Conservation (phyloP, 2,113 vertebrate genomes). For the Athene noctua region DNA sequence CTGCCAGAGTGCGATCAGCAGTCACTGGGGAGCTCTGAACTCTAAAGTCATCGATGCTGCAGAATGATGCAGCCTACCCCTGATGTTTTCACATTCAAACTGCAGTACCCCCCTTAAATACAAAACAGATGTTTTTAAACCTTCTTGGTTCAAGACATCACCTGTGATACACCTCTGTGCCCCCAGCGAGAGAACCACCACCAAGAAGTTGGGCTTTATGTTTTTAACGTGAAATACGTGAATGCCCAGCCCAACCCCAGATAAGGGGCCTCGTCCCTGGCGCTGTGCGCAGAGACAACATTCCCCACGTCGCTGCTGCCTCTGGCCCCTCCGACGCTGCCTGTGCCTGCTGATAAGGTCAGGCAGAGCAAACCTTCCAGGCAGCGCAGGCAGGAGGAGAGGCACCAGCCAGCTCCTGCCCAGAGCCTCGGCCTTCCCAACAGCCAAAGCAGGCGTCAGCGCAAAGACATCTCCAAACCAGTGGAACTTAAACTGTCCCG, state of each 20-base stretch:
- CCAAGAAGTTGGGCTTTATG: rapidly evolving
- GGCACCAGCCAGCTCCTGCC: neutral
- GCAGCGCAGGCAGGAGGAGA: neutral
- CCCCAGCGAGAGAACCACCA: rapidly evolving
- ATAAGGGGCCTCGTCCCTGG: neutral
- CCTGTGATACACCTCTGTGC: neutral
- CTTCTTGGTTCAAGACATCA: neutral
- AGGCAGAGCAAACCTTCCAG: neutral
- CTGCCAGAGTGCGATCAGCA: constrained; percentile 65
- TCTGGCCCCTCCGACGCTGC: neutral
- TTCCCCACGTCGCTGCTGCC: neutral
- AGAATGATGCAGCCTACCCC: constrained; percentile 17
- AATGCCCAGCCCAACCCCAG: neutral
- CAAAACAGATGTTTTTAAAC: neutral
- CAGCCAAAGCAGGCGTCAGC: neutral
- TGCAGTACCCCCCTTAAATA: neutral
- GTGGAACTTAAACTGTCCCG: neutral
- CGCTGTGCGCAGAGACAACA: neutral
- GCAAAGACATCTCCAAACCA: neutral
- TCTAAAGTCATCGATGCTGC: constrained; percentile 30
- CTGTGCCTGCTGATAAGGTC: constrained; percentile 52
- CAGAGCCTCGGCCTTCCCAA: neutral
- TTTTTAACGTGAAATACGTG: neutral
- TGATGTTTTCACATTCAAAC: neutral
- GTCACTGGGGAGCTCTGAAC: constrained; percentile 28